Percentiles rank a stretch among this genome's conserved stretches.
These are phyloP conservation scores for Dastarcus helophoroides DNA, from an alignment of 2,888 invertebrate genomes.

Conservation along the genomic window DNA sequence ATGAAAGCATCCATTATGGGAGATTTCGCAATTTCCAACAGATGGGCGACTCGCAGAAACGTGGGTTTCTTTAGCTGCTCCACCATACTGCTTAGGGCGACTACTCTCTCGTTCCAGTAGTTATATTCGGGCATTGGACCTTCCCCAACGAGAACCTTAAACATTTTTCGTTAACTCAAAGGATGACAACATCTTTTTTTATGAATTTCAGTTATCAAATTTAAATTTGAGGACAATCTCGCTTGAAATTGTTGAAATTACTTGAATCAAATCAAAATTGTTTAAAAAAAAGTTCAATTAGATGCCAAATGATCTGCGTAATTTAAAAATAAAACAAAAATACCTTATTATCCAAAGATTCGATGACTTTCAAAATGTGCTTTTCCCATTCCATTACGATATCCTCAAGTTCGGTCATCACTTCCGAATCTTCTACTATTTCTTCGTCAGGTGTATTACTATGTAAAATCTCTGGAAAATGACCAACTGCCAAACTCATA, in stretches of 20 bases:
- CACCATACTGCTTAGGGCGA: constrained; percentile 61
- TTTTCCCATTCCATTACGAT: constrained; percentile 52
- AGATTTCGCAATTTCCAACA: constrained; percentile 46
- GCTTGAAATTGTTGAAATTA: background rate
- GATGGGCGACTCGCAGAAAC: constrained; percentile 48
- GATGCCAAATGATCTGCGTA: no score
- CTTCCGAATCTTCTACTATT: constrained; percentile 37
- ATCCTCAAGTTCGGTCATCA: constrained; percentile 49
- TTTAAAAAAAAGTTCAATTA: no score
- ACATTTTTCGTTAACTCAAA: constrained; percentile 6
- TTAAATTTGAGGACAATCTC: background rate
- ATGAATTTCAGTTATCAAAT: no score
- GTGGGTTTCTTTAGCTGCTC: constrained; percentile 71
- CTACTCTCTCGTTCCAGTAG: constrained; percentile 75
- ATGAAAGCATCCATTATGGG: constrained; percentile 48
- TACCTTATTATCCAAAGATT: constrained; percentile 44
- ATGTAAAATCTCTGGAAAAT: constrained; percentile 41
- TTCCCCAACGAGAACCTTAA: constrained; percentile 50
- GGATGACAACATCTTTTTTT: no score
- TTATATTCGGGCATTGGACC: constrained; percentile 78
- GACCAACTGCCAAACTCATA: constrained; percentile 52
- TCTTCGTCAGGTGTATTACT: constrained; percentile 23
- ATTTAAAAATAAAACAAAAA: no score
- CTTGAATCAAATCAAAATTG: background rate
- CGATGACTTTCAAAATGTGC: constrained; percentile 50